Evolutionary conservation across 1,140 invertebrate species (phyloP).

Genomic region (Heliconius hewitsoni): DNA sequence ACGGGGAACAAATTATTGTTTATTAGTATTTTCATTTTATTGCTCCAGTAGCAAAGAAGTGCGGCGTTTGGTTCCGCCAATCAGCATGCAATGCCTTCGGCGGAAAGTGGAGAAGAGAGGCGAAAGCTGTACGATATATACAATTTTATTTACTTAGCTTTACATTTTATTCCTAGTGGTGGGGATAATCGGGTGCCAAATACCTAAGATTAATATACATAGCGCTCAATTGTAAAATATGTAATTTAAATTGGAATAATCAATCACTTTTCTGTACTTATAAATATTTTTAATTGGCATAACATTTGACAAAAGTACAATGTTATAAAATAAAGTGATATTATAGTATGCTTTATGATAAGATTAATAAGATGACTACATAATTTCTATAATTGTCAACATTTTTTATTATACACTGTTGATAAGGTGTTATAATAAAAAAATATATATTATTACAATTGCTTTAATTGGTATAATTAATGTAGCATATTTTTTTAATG

Average conservation of each 20-base stretch:
- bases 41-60: no score
- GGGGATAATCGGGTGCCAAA: no score
- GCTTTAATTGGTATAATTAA: background rate
- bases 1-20: no score
- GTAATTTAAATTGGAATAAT: no score
- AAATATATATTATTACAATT: background rate
- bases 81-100: no score
- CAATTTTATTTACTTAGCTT: background rate
- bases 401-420: background rate
- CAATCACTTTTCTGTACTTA: background rate
- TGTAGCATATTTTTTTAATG: background rate
- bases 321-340: no score
- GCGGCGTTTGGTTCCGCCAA: no score
- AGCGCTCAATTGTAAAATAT: background rate
- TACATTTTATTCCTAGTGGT: no score
- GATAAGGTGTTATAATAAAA: background rate
- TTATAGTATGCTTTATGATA: background rate
- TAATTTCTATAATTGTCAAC: constrained; percentile 11
- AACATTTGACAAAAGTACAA: background rate
- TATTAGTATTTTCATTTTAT: no score
- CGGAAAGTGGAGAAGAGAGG: no score
- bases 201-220: background rate
- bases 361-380: background rate
- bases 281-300: background rate
- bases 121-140: background rate